A percentile compares a stretch with the other conserved stretches of the same genome.
Evolutionary conservation across 2,797 vertebrate species (phyloP).

Genomic region (Pachyuromys duprasi): DNA sequence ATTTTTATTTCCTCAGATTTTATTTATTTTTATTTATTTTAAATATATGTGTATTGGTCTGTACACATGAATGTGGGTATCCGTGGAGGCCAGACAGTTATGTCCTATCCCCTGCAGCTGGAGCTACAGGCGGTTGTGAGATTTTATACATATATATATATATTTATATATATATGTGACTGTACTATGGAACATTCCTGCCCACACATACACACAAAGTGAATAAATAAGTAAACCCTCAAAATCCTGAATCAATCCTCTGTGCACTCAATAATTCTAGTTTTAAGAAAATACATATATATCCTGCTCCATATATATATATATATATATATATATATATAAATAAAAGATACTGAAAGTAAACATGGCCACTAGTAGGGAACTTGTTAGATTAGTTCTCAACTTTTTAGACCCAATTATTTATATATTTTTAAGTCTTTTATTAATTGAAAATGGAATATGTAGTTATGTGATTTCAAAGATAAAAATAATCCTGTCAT

Average conservation of each 20-base stretch:
- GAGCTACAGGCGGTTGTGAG: background rate
- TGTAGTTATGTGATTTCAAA: conserved; percentile 26
- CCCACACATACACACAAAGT: background rate
- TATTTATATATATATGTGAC: background rate
- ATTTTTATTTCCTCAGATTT: conserved; percentile 1
- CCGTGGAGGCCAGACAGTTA: background rate
- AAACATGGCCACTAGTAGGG: background rate
- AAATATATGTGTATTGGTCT: background rate
- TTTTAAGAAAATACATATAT: conserved; percentile 36
- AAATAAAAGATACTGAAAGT: background rate
- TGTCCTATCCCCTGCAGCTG: background rate
- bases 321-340: background rate
- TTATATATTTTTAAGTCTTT: conserved; percentile 51
- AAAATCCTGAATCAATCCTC: background rate
- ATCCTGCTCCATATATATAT: no score
- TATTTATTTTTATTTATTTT: background rate
- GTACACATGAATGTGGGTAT: background rate
- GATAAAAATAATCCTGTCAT: conserved; percentile 15
- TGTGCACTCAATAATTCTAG: background rate
- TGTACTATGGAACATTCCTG: background rate
- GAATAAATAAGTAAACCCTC: background rate
- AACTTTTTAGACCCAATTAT: background rate
- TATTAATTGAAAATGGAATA: conserved; percentile 49
- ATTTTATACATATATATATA: no score
- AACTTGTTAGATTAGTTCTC: conserved; percentile 11